phyloP scores from a whole-genome alignment of 2,888 invertebrate genomes.

The Operophtera brumata region DNA sequence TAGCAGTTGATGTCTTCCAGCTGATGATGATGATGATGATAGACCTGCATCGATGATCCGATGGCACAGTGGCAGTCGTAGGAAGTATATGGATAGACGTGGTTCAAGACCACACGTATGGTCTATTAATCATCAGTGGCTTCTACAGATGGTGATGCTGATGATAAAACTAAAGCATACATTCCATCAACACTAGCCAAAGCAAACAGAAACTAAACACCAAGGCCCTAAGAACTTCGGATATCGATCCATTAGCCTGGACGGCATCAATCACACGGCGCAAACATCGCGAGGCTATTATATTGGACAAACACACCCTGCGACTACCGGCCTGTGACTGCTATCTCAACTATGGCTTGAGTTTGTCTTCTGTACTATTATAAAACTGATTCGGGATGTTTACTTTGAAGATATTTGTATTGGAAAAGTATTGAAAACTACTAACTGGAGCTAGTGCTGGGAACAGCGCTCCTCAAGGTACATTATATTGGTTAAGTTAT shows the following conservation, averaged over 20 bases:
- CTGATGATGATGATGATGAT: too few species aligned
- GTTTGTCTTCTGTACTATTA: background rate
- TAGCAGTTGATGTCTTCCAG: too few species aligned
- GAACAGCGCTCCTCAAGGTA: too few species aligned
- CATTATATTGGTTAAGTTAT: too few species aligned
- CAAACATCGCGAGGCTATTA: constrained; percentile 67
- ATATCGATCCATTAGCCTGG: constrained; percentile 65
- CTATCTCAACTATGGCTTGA: background rate
- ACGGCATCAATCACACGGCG: constrained; percentile 65
- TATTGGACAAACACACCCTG: constrained; percentile 58
- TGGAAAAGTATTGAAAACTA: background rate
- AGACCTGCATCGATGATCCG: too few species aligned
- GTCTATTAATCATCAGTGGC: too few species aligned
- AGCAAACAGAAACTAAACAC: constrained; percentile 37
- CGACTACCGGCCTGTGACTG: constrained; percentile 35
- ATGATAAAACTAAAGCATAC: constrained; percentile 16
- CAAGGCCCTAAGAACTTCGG: constrained; percentile 34
- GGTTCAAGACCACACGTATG: too few species aligned
- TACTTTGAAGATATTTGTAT: background rate
- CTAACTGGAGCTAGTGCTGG: too few species aligned
- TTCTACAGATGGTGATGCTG: too few species aligned
- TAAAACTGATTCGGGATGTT: background rate
- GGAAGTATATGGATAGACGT: too few species aligned
- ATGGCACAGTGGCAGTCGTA: too few species aligned
- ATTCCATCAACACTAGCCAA: constrained; percentile 26